These are phyloP conservation scores for Tipula vernalis DNA, from an alignment of 2,888 invertebrate genomes.

Conservation along the genomic window DNA sequence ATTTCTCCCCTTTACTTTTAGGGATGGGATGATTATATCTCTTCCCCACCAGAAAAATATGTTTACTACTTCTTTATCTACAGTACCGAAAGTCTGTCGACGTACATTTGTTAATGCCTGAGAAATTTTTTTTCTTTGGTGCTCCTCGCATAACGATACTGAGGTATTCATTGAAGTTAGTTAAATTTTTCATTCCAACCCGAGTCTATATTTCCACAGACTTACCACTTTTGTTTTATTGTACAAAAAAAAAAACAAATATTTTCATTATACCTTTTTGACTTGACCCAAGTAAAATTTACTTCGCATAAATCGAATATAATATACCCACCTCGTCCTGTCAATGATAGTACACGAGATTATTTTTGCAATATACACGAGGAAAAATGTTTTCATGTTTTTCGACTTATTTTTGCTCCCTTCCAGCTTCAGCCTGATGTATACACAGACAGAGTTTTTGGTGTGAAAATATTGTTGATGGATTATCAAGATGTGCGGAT, in stretches of 20 bases:
- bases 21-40: not conserved
- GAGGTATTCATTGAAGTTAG: not conserved
- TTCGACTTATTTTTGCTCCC: not conserved
- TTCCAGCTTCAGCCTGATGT: too few relatives aligned
- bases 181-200: not conserved
- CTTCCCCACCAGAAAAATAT: too few relatives aligned
- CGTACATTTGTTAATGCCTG: not conserved
- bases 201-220: too few relatives aligned
- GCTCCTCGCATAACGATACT: not conserved
- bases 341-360: not conserved
- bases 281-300: not conserved
- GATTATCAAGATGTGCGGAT: not conserved
- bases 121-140: not conserved
- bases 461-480: not conserved
- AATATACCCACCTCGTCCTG: not conserved
- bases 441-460: not conserved
- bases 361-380: not conserved
- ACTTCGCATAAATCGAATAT: not conserved
- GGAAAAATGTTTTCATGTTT: not conserved
- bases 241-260: not conserved
- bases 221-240: not conserved
- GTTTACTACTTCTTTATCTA: too few relatives aligned
- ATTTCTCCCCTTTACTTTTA: not conserved
- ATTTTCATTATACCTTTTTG: not conserved
- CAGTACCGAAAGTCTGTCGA: too few relatives aligned